phyloP scores from a whole-genome alignment of 2,797 vertebrate genomes.

The Sarcoramphus papa region DNA sequence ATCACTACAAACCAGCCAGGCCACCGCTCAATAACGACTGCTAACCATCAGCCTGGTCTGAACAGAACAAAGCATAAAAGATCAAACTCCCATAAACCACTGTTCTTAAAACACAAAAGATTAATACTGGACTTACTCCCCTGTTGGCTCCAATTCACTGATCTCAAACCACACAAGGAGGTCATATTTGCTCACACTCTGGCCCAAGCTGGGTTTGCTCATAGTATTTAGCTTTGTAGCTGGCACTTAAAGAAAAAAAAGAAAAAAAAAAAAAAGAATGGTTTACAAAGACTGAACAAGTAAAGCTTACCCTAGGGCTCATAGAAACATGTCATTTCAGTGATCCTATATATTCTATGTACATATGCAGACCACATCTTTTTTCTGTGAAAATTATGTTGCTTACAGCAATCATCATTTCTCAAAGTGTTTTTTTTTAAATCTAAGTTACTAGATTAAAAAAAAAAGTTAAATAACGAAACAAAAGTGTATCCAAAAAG shows the following conservation, averaged over 20 bases:
- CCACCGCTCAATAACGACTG: accelerated
- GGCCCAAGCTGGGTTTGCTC: constrained; percentile 92
- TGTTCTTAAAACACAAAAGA: not conserved
- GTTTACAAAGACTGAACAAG: not conserved
- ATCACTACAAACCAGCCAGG: not conserved
- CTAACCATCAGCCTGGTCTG: not conserved
- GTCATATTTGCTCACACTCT: constrained; percentile 97
- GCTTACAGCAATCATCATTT: not conserved
- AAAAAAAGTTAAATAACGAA: not conserved
- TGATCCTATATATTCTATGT: not conserved
- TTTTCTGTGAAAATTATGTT: not conserved
- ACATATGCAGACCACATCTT: not conserved
- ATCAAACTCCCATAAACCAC: not conserved
- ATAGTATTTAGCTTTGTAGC: constrained; percentile 95
- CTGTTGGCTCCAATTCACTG: constrained; percentile 97
- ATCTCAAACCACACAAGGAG: constrained; percentile 99
- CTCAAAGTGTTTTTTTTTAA: not conserved
- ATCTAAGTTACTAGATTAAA: not conserved
- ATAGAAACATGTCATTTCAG: not conserved
- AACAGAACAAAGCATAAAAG: not conserved
- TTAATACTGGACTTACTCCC: constrained; percentile 86
- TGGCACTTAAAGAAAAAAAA: constrained; percentile 77
- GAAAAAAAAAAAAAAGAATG: not conserved
- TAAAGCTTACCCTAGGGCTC: not conserved
- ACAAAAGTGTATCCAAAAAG: not conserved